Conservation (phyloP, 1,140 invertebrate genomes). For the Drosophila bipectinata region DNA sequence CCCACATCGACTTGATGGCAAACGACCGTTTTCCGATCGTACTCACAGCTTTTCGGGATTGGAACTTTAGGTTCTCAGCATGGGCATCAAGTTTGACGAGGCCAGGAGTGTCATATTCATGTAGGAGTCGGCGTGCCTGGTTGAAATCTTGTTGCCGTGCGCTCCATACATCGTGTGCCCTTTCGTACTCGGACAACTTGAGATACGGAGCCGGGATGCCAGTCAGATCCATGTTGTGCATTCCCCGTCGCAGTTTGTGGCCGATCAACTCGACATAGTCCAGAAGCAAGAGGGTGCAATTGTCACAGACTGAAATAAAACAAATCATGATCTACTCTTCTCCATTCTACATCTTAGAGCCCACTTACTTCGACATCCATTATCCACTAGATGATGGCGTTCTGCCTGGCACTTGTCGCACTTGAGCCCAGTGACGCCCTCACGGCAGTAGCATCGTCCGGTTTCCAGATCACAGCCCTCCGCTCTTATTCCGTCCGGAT, state of each 20-base stretch:
- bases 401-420: constrained; percentile 91
- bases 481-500: constrained; percentile 89
- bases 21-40: constrained; percentile 61
- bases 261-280: constrained; percentile 88
- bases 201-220: constrained; percentile 91
- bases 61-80: constrained; percentile 74
- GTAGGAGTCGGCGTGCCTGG: constrained; percentile 61
- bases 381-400: constrained; percentile 90
- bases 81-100: constrained; percentile 72
- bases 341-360: background rate
- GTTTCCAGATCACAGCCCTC: constrained; percentile 90
- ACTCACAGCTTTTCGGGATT: constrained; percentile 61
- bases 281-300: constrained; percentile 94
- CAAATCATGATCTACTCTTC: no score
- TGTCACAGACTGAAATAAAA: constrained; percentile 91
- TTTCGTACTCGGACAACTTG: constrained; percentile 84
- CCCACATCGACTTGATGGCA: constrained; percentile 48
- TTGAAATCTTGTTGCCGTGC: constrained; percentile 83
- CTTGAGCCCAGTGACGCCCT: constrained; percentile 91
- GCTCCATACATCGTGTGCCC: constrained; percentile 67
- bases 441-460: constrained; percentile 91
- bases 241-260: constrained; percentile 84
- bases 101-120: constrained; percentile 61
- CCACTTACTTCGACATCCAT: constrained; percentile 90
- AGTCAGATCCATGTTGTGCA: constrained; percentile 86